Evolutionary conservation across 1,140 invertebrate species (phyloP), one percentile per base, ranked within the genome.

Genomic region (Lanistes nyassanus): DNA sequence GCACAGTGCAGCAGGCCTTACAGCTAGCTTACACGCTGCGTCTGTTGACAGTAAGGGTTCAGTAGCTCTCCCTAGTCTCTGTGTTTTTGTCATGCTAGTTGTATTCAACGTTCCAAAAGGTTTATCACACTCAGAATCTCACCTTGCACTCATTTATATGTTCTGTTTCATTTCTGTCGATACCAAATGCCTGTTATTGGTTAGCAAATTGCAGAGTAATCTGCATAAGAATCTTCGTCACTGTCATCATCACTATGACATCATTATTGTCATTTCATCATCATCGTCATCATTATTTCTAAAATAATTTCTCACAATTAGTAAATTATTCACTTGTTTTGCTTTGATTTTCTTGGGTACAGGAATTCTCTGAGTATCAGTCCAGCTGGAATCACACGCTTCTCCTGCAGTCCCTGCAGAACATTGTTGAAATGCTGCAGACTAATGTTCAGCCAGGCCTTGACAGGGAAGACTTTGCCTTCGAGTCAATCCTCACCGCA

Each of bases 301-400:
- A 26, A 29, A 26, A 60, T 60, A 26, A 21, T 73, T 42, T 16
- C 6, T 62, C 19, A 62, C 11, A 34, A 58, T n/a, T 37, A 23
- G 39, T 13, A 64, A 47, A 34, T 21, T 13, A n/a, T 13, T 9
- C n/a, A 47, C 7, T 53, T 42, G 13, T 23, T 75, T 29, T 75
- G 42, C 42, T 13, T 47, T 26, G 26, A 31, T 75, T 58, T 56
- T 78, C 26, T 34, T 47, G 34, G 74, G 75, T 75, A 4, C 76
- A 85, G 85, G 76, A 80, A 23, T 84, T 82, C 74, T 29, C 72
- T 0, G 85, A 85, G 67, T 80, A 77, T 58, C 82, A 82, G 68
- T 79, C 78, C 0, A 72, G 72, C 26, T 58, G 75, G n/a, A 77
- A 78, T 62, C 82, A 83, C 31, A 60, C 58, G 5, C 53, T 79